phyloP scores from a whole-genome alignment of 2,797 vertebrate genomes.

The Oreortyx pictus region DNA sequence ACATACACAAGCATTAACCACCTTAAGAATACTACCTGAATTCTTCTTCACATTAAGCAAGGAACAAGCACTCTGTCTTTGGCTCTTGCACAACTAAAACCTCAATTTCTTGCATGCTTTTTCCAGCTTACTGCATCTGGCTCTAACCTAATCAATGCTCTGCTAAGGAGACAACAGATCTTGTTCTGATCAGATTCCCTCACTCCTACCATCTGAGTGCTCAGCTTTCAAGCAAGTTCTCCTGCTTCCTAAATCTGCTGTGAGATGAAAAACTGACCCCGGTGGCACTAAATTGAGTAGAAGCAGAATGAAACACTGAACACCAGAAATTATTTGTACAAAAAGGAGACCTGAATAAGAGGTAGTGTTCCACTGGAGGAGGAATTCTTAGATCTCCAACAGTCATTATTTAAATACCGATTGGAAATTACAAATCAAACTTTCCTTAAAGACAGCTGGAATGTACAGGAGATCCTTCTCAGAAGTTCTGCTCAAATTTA shows the following conservation, averaged over 20 bases:
- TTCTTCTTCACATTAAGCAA: not conserved
- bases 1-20: not conserved
- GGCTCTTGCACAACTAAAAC: not conserved
- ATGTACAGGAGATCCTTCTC: conserved; percentile 33
- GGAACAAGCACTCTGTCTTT: not conserved
- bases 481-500: not conserved
- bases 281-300: not conserved
- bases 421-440: conserved; percentile 62
- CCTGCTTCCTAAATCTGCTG: not conserved
- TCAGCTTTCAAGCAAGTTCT: not conserved
- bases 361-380: not conserved
- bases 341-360: conserved; percentile 7
- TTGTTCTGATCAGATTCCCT: not conserved
- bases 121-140: not conserved
- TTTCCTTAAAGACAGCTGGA: conserved; percentile 29
- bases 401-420: conserved; percentile 16
- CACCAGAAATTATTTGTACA: not conserved
- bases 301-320: not conserved
- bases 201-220: not conserved
- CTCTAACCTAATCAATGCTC: not conserved
- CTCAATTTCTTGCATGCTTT: not conserved
- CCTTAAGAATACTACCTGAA: not conserved
- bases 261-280: not conserved
- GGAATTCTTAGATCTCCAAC: conserved; percentile 42
- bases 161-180: not conserved